A percentile compares a stretch with the other conserved stretches of the same genome.
Conservation (phyloP, 2,888 invertebrate species). For the Chalcis sispes region DNA sequence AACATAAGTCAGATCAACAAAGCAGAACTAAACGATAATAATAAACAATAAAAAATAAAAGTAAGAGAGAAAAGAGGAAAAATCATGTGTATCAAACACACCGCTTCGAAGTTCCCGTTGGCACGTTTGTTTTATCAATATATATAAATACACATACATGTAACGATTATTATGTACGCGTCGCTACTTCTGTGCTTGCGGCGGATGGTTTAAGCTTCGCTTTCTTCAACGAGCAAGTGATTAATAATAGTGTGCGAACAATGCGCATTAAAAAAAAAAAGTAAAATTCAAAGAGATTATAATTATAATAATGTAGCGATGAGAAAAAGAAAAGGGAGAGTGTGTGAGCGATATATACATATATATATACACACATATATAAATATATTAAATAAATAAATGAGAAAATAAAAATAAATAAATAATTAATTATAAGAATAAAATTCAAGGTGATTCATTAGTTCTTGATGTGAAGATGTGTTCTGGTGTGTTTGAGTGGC, state of each 20-base stretch:
- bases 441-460: slow-evolving; percentile 48
- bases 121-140: slow-evolving; percentile 47
- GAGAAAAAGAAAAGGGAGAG: background rate
- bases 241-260: slow-evolving; percentile 27
- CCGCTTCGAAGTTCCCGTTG: slow-evolving; percentile 49
- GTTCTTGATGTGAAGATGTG: slow-evolving; percentile 54
- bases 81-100: slow-evolving; percentile 25
- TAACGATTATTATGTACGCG: slow-evolving; percentile 34
- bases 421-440: background rate
- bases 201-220: slow-evolving; percentile 47
- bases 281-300: slow-evolving; percentile 12
- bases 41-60: slow-evolving; percentile 7
- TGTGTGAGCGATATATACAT: slow-evolving; percentile 33
- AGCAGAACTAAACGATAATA: slow-evolving; percentile 11
- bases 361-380: slow-evolving; percentile 41
- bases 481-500: slow-evolving; percentile 33
- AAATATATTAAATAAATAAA: slow-evolving; percentile 40
- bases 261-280: background rate
- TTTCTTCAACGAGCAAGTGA: slow-evolving; percentile 51
- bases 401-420: slow-evolving; percentile 22
- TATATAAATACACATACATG: slow-evolving; percentile 4
- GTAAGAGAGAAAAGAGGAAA: slow-evolving; percentile 13
- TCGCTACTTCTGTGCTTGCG: slow-evolving; percentile 48
- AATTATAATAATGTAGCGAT: background rate
- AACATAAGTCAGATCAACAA: too few species aligned